Conservation (phyloP, 2,888 invertebrate species). For the Autographa gamma region DNA sequence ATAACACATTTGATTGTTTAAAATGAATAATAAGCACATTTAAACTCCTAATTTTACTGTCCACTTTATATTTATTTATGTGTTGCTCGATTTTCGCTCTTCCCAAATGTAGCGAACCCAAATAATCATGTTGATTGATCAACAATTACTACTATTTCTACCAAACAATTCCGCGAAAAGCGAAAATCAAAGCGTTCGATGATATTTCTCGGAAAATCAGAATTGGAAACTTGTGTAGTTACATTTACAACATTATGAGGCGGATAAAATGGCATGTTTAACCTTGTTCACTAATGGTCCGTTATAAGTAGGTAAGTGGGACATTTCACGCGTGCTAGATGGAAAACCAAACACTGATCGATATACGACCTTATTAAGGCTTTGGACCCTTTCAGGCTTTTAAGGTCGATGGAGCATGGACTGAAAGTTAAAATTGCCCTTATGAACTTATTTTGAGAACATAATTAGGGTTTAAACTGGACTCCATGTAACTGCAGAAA, state of each 20-base stretch:
- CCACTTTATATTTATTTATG: too few relatives aligned
- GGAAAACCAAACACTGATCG: conserved; percentile 19
- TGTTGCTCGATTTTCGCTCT: too few relatives aligned
- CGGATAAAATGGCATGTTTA: not conserved
- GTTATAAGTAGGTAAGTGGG: conserved; percentile 2
- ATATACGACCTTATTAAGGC: conserved; percentile 27
- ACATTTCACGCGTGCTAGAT: conserved; percentile 27
- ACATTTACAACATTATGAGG: conserved; percentile 1
- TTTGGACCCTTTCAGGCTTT: not conserved
- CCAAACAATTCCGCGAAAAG: too few relatives aligned
- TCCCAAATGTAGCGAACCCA: too few relatives aligned
- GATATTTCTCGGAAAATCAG: not conserved
- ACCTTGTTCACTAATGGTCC: not conserved
- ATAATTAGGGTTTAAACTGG: not conserved
- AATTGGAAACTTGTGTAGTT: not conserved
- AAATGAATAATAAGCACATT: too few relatives aligned
- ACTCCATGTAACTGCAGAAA: too few relatives aligned
- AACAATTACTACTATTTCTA: too few relatives aligned
- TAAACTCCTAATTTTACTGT: too few relatives aligned
- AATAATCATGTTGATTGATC: too few relatives aligned
- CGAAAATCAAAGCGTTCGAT: not conserved
- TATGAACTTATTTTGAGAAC: not conserved
- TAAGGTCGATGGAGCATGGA: not conserved
- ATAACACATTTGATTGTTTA: too few relatives aligned
- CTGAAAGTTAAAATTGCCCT: not conserved